Evolutionary conservation across 2,113 vertebrate genomes (phyloP).

Genomic region (Passerina amoena): DNA sequence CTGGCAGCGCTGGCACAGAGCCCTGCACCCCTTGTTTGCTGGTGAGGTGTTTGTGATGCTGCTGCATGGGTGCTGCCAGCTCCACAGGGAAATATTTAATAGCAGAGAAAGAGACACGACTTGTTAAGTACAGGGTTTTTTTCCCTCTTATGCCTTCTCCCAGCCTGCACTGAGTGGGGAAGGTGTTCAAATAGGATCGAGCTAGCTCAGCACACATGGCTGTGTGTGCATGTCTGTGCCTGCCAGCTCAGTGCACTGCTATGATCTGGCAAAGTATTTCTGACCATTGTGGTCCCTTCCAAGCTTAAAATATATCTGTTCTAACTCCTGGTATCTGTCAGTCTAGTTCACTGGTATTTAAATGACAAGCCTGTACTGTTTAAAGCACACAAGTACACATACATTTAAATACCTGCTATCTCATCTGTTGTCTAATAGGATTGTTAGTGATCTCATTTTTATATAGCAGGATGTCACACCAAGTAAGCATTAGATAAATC

Average conservation of each 20-base stretch:
- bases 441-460: neutral
- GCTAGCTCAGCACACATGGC: neutral
- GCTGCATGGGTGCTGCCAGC: fast-evolving
- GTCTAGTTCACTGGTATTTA: neutral
- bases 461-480: neutral
- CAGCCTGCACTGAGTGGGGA: neutral
- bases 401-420: neutral
- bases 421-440: neutral
- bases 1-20: neutral
- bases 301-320: neutral
- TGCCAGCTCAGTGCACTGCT: neutral
- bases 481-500: neutral
- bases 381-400: neutral
- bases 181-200: fast-evolving
- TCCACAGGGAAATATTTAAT: neutral
- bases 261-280: neutral
- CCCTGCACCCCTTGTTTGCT: neutral
- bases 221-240: neutral
- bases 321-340: neutral
- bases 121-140: neutral
- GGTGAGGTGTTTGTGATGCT: neutral
- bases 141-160: neutral
- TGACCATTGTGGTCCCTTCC: neutral
- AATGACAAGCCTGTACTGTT: neutral
- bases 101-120: neutral